Conservation (phyloP, 2,888 invertebrate genomes). For the Drosophila multiciliata region DNA sequence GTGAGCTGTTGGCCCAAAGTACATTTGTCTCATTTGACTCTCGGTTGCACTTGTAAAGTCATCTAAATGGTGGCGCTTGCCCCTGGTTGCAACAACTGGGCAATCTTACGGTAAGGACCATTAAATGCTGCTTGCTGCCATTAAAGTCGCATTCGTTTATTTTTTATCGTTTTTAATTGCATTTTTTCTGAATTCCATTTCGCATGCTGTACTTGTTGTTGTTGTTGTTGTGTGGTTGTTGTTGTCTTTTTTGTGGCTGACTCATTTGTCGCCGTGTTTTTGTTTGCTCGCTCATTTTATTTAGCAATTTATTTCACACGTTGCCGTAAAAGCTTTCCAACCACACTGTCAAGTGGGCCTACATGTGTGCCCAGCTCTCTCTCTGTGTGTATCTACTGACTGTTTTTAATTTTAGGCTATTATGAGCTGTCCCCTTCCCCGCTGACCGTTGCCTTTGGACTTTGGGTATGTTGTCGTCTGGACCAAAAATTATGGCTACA, state of each 20-base stretch:
- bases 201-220: conserved; percentile 22
- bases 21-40: background rate
- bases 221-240: conserved; percentile 6
- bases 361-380: conserved; percentile 33
- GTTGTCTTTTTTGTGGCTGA: conserved; percentile 29
- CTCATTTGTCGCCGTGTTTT: conserved; percentile 76
- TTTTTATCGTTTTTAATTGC: conserved; percentile 81
- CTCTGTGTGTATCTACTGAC: conserved; percentile 61
- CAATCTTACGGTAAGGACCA: conserved; percentile 47
- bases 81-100: conserved; percentile 5
- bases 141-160: conserved; percentile 72
- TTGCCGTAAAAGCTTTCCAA: conserved; percentile 50
- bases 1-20: background rate
- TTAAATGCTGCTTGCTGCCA: conserved; percentile 62
- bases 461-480: conserved; percentile 24
- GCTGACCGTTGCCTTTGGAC: background rate
- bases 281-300: conserved; percentile 81
- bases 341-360: conserved; percentile 36
- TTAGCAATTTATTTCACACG: conserved; percentile 80
- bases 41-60: conserved; percentile 17
- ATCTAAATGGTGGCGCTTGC: conserved; percentile 8
- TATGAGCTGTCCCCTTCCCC: conserved; percentile 59
- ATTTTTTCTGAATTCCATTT: conserved; percentile 33
- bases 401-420: conserved; percentile 81
- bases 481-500: conserved; percentile 74